These are phyloP conservation scores for Holacanthus passer DNA, from an alignment of 2,113 vertebrate genomes.

Conservation along the genomic window DNA sequence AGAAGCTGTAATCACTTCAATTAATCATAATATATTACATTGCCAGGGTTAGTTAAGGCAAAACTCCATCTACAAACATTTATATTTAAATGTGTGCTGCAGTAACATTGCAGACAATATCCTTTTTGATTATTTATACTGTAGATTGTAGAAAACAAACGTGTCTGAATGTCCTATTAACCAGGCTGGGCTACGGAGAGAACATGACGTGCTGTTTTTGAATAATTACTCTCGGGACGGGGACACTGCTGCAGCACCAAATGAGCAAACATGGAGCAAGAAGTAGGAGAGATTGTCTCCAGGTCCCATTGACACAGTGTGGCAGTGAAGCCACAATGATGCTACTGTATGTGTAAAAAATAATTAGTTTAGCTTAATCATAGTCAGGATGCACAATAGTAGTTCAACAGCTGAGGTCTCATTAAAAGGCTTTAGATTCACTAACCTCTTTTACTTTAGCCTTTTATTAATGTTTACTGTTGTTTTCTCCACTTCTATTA, in stretches of 20 bases:
- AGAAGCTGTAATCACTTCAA: background rate
- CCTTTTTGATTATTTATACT: background rate
- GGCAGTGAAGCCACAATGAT: background rate
- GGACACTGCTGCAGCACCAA: conserved; percentile 4
- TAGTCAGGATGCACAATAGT: background rate
- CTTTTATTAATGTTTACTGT: background rate
- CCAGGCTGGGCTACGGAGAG: background rate
- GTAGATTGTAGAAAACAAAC: background rate
- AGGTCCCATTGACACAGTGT: background rate
- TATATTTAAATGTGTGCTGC: conserved; percentile 12
- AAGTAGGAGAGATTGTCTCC: background rate
- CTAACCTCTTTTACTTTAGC: background rate
- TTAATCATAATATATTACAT: background rate
- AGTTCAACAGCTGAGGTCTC: background rate
- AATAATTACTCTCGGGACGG: conserved; percentile 5
- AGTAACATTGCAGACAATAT: background rate
- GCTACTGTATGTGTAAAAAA: background rate
- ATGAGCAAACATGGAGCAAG: background rate
- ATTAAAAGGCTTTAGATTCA: background rate
- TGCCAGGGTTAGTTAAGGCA: background rate
- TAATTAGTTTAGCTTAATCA: background rate
- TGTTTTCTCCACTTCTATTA: background rate
- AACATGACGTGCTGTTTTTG: background rate
- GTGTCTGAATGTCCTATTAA: background rate
- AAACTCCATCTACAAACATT: background rate